A percentile compares a stretch with the other conserved stretches of the same genome.
phyloP scores from a whole-genome alignment of 2,888 invertebrate species.

The Dynastes tityus region DNA sequence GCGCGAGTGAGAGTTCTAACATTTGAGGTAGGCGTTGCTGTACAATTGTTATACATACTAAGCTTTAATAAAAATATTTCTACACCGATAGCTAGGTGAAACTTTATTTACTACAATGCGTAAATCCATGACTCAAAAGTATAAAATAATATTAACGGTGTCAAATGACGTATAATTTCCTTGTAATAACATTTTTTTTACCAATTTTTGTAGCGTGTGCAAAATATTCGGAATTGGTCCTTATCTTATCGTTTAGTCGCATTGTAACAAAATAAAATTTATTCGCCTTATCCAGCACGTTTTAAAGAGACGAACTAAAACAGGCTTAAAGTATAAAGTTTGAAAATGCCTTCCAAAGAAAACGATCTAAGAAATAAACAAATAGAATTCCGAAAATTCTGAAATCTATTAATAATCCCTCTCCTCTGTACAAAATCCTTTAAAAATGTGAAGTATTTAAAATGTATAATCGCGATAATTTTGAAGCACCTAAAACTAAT shows the following conservation, averaged over 20 bases:
- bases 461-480: background rate
- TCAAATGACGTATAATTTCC: background rate
- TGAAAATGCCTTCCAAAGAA: background rate
- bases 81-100: too few species aligned
- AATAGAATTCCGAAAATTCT: background rate
- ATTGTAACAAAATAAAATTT: conserved; percentile 3
- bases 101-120: too few species aligned
- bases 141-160: background rate
- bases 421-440: background rate
- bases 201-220: conserved; percentile 22
- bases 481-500: background rate
- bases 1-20: too few species aligned
- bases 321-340: background rate
- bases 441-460: background rate
- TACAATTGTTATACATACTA: too few species aligned
- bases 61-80: too few species aligned
- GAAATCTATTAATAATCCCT: background rate
- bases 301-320: background rate
- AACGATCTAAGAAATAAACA: background rate
- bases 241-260: conserved; percentile 23
- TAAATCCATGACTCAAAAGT: too few species aligned
- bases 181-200: background rate
- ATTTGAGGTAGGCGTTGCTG: too few species aligned
- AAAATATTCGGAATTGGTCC: conserved; percentile 1
- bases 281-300: background rate